phyloP scores from a whole-genome alignment of 2,113 vertebrate genomes.

The Patagioenas fasciata region DNA sequence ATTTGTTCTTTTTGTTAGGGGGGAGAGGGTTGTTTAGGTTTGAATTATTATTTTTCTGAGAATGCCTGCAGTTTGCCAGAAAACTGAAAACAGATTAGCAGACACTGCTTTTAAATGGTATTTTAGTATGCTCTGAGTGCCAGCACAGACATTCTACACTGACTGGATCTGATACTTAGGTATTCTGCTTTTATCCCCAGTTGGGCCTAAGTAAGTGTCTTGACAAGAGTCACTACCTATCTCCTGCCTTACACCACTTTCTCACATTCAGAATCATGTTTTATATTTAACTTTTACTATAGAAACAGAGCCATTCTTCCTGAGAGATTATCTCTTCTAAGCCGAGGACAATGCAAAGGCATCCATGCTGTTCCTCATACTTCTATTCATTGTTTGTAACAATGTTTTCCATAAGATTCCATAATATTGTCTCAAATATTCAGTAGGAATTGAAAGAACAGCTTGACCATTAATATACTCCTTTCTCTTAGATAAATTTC shows the following conservation, averaged over 20 bases:
- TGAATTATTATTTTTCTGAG: not conserved
- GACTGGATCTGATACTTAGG: not conserved
- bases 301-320: not conserved
- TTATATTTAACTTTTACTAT: not conserved
- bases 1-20: not conserved
- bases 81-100: not conserved
- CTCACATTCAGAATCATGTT: not conserved
- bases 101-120: not conserved
- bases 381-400: not conserved
- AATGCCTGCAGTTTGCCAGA: not conserved
- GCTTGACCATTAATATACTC: not conserved
- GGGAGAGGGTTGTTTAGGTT: not conserved
- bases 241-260: not conserved
- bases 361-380: fast-evolving
- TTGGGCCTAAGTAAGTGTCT: not conserved
- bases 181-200: not conserved
- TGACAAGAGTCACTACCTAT: not conserved
- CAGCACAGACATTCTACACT: not conserved
- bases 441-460: not conserved
- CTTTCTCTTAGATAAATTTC: not conserved
- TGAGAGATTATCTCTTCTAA: not conserved
- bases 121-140: not conserved
- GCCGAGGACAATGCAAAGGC: not conserved
- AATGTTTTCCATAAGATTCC: not conserved
- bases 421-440: not conserved